Evolutionary conservation across 2,113 vertebrate genomes (phyloP).

Genomic region (Onychorhynchus coronatus): DNA sequence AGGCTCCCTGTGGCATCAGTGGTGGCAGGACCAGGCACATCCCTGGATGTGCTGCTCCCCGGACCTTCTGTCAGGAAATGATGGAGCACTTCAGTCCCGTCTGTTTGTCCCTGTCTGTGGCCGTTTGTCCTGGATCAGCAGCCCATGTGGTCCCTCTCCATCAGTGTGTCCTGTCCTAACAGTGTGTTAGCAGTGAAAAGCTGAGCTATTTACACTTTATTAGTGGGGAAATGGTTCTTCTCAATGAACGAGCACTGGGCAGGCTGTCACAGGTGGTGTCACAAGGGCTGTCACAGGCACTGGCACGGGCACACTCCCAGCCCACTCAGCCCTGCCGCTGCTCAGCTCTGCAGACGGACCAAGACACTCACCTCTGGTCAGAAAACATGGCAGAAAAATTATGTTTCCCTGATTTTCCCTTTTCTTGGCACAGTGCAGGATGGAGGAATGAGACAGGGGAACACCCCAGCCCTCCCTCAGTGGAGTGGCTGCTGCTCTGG

Average conservation of each 20-base stretch:
- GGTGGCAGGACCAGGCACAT: background rate
- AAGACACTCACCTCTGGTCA: background rate
- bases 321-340: background rate
- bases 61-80: background rate
- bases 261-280: background rate
- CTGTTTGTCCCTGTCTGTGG: background rate
- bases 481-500: background rate
- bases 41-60: background rate
- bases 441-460: background rate
- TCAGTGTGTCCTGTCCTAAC: conserved; percentile 9
- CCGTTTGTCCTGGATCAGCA: conserved; percentile 32
- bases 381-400: background rate
- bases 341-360: background rate
- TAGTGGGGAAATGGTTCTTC: conserved; percentile 55
- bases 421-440: fast-evolving
- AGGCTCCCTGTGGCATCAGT: background rate
- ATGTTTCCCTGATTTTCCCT: background rate
- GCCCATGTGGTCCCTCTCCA: background rate
- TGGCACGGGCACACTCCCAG: background rate
- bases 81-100: background rate
- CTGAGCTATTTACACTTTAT: conserved; percentile 65
- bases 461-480: fast-evolving
- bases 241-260: conserved; percentile 27
- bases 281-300: background rate
- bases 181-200: conserved; percentile 17